Evolutionary conservation across 2,113 vertebrate species (phyloP).

Genomic region (Girardinichthys multiradiatus): DNA sequence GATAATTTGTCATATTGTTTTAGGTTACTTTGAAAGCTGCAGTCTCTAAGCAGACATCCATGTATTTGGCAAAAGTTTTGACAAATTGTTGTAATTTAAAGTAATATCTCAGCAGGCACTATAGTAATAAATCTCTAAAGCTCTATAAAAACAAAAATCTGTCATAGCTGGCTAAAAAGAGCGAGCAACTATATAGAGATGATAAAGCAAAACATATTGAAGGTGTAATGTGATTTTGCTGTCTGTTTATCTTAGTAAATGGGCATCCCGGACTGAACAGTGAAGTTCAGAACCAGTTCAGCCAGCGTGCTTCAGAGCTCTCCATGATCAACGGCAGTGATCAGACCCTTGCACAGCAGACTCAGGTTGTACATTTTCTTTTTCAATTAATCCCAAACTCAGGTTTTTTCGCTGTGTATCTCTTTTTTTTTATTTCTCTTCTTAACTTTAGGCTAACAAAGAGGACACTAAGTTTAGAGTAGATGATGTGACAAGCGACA

Average conservation of each 20-base stretch:
- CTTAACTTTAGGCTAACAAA: constrained; percentile 72
- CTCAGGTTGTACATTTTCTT: constrained; percentile 74
- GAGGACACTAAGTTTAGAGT: constrained; percentile 64
- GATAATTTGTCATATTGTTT: neutral
- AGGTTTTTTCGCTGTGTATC: neutral
- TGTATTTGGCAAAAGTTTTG: constrained; percentile 13
- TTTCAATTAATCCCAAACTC: neutral
- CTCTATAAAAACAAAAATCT: neutral
- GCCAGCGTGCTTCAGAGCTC: constrained; percentile 64
- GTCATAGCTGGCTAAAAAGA: neutral
- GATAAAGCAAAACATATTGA: neutral
- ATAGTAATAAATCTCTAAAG: neutral
- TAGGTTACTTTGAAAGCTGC: neutral
- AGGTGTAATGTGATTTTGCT: neutral
- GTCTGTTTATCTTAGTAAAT: constrained; percentile 72
- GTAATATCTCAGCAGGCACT: constrained; percentile 1
- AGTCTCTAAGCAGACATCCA: neutral
- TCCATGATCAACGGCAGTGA: constrained; percentile 77
- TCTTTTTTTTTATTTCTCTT: neutral
- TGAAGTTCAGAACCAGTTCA: constrained; percentile 68
- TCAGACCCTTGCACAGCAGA: constrained; percentile 67
- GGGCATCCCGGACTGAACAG: constrained; percentile 68
- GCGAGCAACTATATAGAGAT: neutral
- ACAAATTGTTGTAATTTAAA: constrained; percentile 18
- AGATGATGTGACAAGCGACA: constrained; percentile 67